These are phyloP conservation scores for Drosophila flavopinicola DNA, from an alignment of 2,888 invertebrate genomes.

Conservation along the genomic window DNA sequence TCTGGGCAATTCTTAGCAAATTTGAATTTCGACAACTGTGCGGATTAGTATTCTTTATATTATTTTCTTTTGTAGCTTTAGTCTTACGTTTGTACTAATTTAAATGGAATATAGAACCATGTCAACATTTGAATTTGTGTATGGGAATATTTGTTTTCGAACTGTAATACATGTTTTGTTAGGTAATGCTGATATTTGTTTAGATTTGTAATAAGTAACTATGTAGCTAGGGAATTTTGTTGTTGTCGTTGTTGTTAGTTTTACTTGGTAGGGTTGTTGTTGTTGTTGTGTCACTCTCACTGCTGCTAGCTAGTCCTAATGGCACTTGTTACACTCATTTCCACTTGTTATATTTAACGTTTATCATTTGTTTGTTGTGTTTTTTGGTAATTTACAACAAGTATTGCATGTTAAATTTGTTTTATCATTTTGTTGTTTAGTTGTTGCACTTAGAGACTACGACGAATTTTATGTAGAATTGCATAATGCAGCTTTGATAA, in stretches of 20 bases:
- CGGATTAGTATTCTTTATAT: slow-evolving; percentile 12
- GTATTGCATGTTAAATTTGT: slow-evolving; percentile 65
- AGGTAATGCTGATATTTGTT: slow-evolving; percentile 21
- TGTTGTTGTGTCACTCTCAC: slow-evolving; percentile 52
- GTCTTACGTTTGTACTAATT: slow-evolving; percentile 71
- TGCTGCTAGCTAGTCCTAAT: slow-evolving; percentile 74
- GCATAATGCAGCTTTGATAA: slow-evolving; percentile 81
- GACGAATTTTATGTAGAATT: slow-evolving; percentile 81
- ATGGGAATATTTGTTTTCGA: slow-evolving; percentile 29
- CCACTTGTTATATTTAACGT: slow-evolving; percentile 50
- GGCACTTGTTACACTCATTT: slow-evolving; percentile 75
- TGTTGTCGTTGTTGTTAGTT: slow-evolving; percentile 14
- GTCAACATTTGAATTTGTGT: slow-evolving; percentile 34
- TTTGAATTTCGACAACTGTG: slow-evolving; percentile 30
- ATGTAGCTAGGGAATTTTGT: slow-evolving; percentile 27
- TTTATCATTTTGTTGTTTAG: slow-evolving; percentile 28
- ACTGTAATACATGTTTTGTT: slow-evolving; percentile 18
- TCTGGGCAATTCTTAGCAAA: slow-evolving; percentile 17
- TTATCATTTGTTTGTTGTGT: slow-evolving; percentile 21
- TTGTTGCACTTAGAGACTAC: slow-evolving; percentile 67
- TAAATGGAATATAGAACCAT: slow-evolving; percentile 69
- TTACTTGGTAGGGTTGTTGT: slow-evolving; percentile 22
- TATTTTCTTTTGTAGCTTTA: slow-evolving; percentile 25
- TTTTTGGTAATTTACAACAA: slow-evolving; percentile 79
- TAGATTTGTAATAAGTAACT: slow-evolving; percentile 15